Evolutionary conservation across 1,140 invertebrate species (phyloP).

Genomic region (Scaptomyza pallida): DNA sequence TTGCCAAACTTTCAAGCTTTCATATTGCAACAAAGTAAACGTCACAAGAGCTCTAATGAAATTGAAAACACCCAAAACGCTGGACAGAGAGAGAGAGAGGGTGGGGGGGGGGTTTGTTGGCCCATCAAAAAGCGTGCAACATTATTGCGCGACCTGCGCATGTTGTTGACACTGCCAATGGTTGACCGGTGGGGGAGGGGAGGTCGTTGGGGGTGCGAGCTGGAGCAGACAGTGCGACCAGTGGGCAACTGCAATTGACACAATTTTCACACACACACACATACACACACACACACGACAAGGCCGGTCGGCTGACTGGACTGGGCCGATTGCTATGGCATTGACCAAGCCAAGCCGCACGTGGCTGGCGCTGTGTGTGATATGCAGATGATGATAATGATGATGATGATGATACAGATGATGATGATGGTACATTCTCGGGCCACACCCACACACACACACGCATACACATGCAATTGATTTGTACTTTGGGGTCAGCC

Average conservation of each 20-base stretch:
- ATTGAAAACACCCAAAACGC: constrained; percentile 46
- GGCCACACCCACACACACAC: constrained; percentile 32
- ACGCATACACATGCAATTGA: constrained; percentile 70
- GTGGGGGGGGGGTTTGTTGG: neutral
- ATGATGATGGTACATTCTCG: constrained; percentile 43
- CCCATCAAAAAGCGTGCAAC: constrained; percentile 32
- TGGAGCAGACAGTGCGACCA: constrained; percentile 4
- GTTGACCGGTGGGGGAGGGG: neutral
- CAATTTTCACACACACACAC: constrained; percentile 63
- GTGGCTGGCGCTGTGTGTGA: constrained; percentile 43
- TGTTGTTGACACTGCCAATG: constrained; percentile 63
- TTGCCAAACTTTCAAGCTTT: no score
- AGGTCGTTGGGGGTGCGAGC: neutral
- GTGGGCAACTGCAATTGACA: constrained; percentile 78
- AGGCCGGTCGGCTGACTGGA: constrained; percentile 45
- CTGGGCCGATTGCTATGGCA: constrained; percentile 25
- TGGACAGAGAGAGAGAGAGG: neutral
- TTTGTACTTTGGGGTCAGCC: constrained; percentile 81
- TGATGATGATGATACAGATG: constrained; percentile 25
- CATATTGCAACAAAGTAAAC: no score
- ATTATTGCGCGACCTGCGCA: constrained; percentile 66
- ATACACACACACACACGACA: constrained; percentile 34
- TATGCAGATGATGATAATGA: constrained; percentile 29
- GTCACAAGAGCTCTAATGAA: constrained; percentile 17
- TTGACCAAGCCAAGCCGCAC: constrained; percentile 51